Evolutionary conservation across 2,797 vertebrate genomes (phyloP).

Genomic region (Pantherophis alleghaniensis): DNA sequence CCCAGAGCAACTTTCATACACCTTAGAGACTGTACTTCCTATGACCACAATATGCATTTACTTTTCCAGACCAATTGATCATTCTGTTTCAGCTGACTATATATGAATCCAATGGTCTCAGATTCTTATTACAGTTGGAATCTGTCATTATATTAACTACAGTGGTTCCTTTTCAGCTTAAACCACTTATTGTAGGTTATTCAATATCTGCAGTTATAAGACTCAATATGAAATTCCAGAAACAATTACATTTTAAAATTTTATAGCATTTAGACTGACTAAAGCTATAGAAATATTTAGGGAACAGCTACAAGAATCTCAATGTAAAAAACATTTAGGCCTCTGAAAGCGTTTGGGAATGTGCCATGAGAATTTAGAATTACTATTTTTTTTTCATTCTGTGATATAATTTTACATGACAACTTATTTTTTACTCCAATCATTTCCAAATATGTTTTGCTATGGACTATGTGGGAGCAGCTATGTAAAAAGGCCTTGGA

Average conservation of each 20-base stretch:
- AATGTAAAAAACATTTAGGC: not conserved
- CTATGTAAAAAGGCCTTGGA: not conserved
- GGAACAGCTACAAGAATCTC: not conserved
- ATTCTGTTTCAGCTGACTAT: not conserved
- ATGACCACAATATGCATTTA: not conserved
- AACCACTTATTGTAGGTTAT: not conserved
- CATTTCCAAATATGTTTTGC: not conserved
- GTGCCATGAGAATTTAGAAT: not conserved
- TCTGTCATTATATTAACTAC: not conserved
- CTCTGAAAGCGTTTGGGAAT: not conserved
- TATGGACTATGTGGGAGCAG: too few species aligned
- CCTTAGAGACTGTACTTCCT: not conserved
- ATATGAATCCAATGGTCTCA: not conserved
- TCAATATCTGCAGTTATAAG: not conserved
- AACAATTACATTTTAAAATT: not conserved
- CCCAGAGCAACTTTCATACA: not conserved
- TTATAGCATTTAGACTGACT: not conserved
- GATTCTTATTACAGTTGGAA: not conserved
- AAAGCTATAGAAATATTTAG: not conserved
- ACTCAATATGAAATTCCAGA: not conserved
- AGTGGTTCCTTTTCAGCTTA: not conserved
- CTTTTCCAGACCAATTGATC: not conserved
- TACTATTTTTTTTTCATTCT: not conserved
- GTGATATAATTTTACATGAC: too few species aligned
- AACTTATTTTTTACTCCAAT: not conserved